Evolutionary conservation across 2,888 invertebrate genomes (phyloP).

Genomic region (Rosalia funebris): DNA sequence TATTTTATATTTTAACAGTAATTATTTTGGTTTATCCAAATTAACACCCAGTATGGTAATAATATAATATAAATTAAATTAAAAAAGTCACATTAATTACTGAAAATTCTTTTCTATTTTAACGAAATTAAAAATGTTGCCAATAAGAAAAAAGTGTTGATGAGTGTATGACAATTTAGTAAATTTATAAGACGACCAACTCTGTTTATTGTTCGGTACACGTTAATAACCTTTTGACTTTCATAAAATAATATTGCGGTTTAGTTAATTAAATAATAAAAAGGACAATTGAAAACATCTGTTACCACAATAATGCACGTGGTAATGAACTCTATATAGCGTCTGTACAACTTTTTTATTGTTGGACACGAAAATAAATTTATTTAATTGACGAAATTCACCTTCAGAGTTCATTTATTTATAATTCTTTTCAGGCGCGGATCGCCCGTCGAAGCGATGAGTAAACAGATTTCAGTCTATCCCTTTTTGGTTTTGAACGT

Average conservation of each 20-base stretch:
- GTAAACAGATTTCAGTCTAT: background rate
- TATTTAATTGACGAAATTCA: background rate
- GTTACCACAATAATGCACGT: background rate
- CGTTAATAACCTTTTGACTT: slow-evolving; percentile 2
- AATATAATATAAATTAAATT: too few species aligned
- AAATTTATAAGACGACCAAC: too few species aligned
- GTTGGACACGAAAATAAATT: background rate
- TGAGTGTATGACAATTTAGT: too few species aligned
- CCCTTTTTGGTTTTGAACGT: background rate
- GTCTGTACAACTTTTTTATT: background rate
- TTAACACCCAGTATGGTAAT: too few species aligned
- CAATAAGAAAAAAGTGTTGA: too few species aligned
- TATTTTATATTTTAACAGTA: too few species aligned
- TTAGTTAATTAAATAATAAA: slow-evolving; percentile 1
- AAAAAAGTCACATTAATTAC: too few species aligned
- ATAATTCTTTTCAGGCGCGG: background rate
- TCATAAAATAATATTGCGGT: slow-evolving; percentile 2
- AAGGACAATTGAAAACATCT: slow-evolving; percentile 8
- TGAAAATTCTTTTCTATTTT: too few species aligned
- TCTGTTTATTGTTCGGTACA: too few species aligned
- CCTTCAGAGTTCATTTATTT: background rate
- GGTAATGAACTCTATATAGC: slow-evolving; percentile 2
- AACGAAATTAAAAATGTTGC: too few species aligned
- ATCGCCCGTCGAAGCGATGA: background rate
- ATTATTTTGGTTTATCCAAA: too few species aligned